These are phyloP conservation scores for Alca torda DNA, from an alignment of 2,797 vertebrate species.

Conservation along the genomic window DNA sequence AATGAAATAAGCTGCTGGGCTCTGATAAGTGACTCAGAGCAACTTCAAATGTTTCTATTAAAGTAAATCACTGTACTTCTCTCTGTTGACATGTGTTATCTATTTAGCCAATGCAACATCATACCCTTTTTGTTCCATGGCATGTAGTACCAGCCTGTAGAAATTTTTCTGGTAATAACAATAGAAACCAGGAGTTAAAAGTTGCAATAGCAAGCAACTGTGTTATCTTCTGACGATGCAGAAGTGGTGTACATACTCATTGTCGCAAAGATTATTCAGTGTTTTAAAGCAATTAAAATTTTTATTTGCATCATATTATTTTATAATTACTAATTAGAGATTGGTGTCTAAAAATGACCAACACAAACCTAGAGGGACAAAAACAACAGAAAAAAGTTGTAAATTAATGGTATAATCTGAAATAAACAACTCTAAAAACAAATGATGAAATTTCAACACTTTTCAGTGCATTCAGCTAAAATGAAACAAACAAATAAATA, in stretches of 20 bases:
- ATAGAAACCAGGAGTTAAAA: not conserved
- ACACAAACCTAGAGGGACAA: not conserved
- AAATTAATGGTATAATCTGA: not conserved
- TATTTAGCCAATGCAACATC: conserved; percentile 17
- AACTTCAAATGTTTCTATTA: conserved; percentile 59
- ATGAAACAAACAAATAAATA: not conserved
- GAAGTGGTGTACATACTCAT: not conserved
- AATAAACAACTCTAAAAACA: not conserved
- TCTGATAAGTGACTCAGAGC: conserved; percentile 63
- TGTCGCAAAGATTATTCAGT: not conserved
- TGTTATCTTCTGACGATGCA: not conserved
- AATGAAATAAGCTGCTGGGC: conserved; percentile 65
- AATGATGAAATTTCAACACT: not conserved
- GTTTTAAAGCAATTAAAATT: not conserved
- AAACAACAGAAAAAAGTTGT: not conserved
- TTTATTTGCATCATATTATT: not conserved
- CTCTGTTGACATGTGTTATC: conserved; percentile 34
- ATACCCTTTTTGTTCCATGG: not conserved
- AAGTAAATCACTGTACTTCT: conserved; percentile 34
- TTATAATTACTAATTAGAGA: not conserved
- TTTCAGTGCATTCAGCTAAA: not conserved
- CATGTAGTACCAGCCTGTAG: not conserved
- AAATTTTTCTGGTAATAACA: conserved; percentile 3
- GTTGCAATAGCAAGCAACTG: not conserved
- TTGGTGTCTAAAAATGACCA: conserved; percentile 1